Conservation (phyloP, 2,888 invertebrate species). For the Achlya flavicornis region DNA sequence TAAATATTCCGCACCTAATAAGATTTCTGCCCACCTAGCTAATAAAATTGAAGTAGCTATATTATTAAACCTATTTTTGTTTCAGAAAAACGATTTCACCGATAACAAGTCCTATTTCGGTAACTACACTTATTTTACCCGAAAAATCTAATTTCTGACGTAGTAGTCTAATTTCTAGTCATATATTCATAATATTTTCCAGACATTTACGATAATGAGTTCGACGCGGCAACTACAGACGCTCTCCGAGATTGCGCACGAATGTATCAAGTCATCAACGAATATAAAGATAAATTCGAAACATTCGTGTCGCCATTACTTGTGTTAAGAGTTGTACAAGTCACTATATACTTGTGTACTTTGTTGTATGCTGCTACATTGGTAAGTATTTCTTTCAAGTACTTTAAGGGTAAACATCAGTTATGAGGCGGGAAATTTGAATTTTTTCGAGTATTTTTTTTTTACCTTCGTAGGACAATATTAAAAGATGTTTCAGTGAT, state of each 20-base stretch:
- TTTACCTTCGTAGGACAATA: too few relatives aligned
- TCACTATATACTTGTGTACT: constrained; percentile 70
- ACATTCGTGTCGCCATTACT: constrained; percentile 68
- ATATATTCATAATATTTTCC: constrained; percentile 8
- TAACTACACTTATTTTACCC: constrained; percentile 23
- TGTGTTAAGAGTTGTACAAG: constrained; percentile 68
- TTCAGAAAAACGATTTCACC: constrained; percentile 39
- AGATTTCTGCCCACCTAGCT: too few relatives aligned
- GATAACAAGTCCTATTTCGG: constrained; percentile 44
- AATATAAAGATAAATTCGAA: constrained; percentile 60
- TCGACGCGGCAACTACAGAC: constrained; percentile 51
- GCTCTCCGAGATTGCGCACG: constrained; percentile 65
- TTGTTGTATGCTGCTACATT: constrained; percentile 69
- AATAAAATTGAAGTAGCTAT: too few relatives aligned
- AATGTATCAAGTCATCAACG: constrained; percentile 49
- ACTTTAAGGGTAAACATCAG: too few relatives aligned
- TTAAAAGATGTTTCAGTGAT: too few relatives aligned
- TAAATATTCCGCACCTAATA: too few relatives aligned
- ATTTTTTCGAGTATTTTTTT: too few relatives aligned
- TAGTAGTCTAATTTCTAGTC: not conserved
- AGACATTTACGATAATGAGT: constrained; percentile 62
- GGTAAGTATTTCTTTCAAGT: constrained; percentile 40
- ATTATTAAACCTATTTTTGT: constrained; percentile 15
- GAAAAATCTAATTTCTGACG: not conserved
- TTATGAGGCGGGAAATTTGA: too few relatives aligned